Evolutionary conservation across 2,888 invertebrate genomes (phyloP).

Genomic region (Diadegma fenestrale): DNA sequence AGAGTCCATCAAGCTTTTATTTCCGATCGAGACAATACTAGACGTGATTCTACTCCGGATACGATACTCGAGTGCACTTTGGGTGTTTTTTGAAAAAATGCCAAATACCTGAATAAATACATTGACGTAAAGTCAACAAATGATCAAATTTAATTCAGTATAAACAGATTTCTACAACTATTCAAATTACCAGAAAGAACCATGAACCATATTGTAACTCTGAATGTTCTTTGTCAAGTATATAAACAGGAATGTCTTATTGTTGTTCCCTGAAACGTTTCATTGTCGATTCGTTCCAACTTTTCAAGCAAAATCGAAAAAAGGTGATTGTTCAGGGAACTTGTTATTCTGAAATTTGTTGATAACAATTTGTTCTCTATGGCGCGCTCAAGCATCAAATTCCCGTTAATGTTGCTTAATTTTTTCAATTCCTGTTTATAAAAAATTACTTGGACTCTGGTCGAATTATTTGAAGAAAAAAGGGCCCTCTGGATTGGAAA

Average conservation of each 20-base stretch:
- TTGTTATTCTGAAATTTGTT: neutral
- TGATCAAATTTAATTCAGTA: neutral
- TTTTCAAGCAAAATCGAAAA: neutral
- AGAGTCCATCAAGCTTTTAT: neutral
- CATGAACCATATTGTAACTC: neutral
- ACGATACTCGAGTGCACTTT: neutral
- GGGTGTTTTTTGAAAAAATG: neutral
- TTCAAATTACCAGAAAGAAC: neutral
- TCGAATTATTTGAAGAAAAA: neutral
- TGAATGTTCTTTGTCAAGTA: neutral
- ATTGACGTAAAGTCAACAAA: neutral
- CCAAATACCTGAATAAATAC: neutral
- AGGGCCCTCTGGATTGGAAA: neutral
- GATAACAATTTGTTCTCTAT: neutral
- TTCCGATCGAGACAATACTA: neutral
- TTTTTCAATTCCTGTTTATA: neutral
- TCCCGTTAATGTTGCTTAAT: neutral
- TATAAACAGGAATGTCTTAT: neutral
- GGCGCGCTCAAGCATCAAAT: neutral
- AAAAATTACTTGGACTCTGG: neutral
- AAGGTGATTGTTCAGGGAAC: neutral
- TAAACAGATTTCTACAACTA: neutral
- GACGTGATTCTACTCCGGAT: neutral
- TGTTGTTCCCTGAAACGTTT: neutral
- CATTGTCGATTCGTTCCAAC: neutral